Evolutionary conservation across 2,888 invertebrate species (phyloP).

Genomic region (Globia sparganii): DNA sequence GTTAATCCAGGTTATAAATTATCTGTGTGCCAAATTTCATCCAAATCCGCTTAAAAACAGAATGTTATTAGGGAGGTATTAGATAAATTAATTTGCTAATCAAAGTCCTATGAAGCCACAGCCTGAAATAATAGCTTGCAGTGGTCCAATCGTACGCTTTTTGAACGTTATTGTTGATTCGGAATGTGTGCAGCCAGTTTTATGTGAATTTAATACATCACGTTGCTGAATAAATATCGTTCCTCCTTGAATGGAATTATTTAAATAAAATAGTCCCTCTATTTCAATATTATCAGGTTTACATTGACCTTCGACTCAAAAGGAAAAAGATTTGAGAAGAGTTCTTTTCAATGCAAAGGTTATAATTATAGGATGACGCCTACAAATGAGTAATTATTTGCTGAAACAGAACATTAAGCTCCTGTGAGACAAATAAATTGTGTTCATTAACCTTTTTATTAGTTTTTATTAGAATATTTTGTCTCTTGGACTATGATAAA

Average conservation of each 20-base stretch:
- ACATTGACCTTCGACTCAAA: neutral
- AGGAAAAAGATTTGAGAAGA: too few relatives aligned
- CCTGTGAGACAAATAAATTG: neutral
- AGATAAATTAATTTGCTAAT: neutral
- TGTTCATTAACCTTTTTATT: neutral
- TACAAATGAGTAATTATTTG: neutral
- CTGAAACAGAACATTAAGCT: neutral
- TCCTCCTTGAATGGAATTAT: neutral
- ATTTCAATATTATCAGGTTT: neutral
- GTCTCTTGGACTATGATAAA: neutral
- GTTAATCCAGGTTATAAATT: neutral
- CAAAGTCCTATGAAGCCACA: constrained; percentile 15
- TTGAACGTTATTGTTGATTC: neutral
- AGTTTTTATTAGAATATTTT: neutral
- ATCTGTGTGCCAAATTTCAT: neutral
- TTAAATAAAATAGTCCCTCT: too few relatives aligned
- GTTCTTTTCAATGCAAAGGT: neutral
- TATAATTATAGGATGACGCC: neutral
- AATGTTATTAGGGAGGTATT: neutral
- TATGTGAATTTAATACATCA: neutral
- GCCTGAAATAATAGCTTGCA: constrained; percentile 45
- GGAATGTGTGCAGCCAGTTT: neutral
- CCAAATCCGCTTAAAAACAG: neutral
- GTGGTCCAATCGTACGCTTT: constrained; percentile 17
- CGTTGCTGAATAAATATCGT: neutral